Evolutionary conservation across 2,888 invertebrate genomes (phyloP).

Genomic region (Lucinisca nassula): DNA sequence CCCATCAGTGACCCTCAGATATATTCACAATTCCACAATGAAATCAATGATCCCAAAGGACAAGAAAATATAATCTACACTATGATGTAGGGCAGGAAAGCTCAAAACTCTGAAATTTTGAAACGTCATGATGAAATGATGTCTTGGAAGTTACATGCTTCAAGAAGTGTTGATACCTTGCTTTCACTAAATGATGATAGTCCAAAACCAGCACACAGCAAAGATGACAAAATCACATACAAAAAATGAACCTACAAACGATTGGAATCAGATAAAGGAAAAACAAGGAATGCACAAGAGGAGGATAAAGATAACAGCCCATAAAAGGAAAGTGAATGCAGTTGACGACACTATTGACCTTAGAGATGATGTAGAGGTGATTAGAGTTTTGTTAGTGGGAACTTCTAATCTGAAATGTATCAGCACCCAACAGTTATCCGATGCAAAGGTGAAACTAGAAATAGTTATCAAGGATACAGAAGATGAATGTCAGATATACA

Average conservation of each 20-base stretch:
- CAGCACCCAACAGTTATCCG: neutral
- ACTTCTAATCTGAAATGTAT: neutral
- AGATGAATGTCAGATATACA: neutral
- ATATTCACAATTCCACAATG: too few species aligned
- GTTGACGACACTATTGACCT: too few species aligned
- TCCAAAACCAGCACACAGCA: neutral
- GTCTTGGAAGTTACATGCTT: conserved; percentile 2
- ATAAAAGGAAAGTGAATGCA: too few species aligned
- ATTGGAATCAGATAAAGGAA: too few species aligned
- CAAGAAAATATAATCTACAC: too few species aligned
- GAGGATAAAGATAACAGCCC: neutral
- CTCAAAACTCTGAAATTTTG: neutral
- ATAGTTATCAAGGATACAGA: neutral
- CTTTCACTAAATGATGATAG: neutral
- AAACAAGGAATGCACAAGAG: neutral
- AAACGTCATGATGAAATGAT: neutral
- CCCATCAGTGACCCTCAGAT: too few species aligned
- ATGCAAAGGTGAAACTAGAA: neutral
- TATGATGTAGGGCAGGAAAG: too few species aligned
- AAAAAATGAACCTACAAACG: too few species aligned
- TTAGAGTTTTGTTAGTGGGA: neutral
- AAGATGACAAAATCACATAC: neutral
- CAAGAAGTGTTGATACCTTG: neutral
- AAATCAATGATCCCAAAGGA: too few species aligned
- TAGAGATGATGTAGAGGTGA: too few species aligned